These are phyloP conservation scores for Tenthredo notha DNA, from an alignment of 2,888 invertebrate species.

Conservation along the genomic window DNA sequence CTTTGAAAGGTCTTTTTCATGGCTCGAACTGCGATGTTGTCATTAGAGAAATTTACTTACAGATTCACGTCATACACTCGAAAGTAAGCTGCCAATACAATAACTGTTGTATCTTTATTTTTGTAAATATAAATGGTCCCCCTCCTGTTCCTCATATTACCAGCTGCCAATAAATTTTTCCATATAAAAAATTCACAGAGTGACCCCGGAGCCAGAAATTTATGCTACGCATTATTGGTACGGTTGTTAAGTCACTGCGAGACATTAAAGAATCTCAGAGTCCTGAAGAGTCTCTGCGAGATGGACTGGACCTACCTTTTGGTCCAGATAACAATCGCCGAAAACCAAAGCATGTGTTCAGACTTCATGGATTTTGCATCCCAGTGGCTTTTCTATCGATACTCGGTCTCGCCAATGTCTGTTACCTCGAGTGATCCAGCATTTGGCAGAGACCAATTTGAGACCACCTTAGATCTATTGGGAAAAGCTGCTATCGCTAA, in stretches of 20 bases:
- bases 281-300: conserved; percentile 41
- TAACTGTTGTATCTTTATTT: neutral
- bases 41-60: neutral
- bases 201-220: conserved; percentile 42
- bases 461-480: conserved; percentile 38
- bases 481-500: conserved; percentile 5
- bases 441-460: conserved; percentile 45
- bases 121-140: neutral
- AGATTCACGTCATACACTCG: conserved; percentile 46
- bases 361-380: conserved; percentile 60
- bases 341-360: conserved; percentile 1
- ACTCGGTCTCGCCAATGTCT: neutral
- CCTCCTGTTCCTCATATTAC: neutral
- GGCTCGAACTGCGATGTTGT: neutral
- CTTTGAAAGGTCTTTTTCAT: neutral
- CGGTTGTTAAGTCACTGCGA: conserved; percentile 58
- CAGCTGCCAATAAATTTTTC: too few relatives aligned
- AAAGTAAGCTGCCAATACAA: conserved; percentile 28
- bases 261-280: neutral
- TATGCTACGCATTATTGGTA: conserved; percentile 58
- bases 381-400: conserved; percentile 59
- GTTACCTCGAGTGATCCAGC: neutral
- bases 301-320: conserved; percentile 52
- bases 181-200: conserved; percentile 20
- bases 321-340: conserved; percentile 51